A percentile compares a stretch with the other conserved stretches of the same genome.
These are phyloP conservation scores for Cactoblastis cactorum DNA, from an alignment of 2,888 invertebrate genomes.

Conservation along the genomic window DNA sequence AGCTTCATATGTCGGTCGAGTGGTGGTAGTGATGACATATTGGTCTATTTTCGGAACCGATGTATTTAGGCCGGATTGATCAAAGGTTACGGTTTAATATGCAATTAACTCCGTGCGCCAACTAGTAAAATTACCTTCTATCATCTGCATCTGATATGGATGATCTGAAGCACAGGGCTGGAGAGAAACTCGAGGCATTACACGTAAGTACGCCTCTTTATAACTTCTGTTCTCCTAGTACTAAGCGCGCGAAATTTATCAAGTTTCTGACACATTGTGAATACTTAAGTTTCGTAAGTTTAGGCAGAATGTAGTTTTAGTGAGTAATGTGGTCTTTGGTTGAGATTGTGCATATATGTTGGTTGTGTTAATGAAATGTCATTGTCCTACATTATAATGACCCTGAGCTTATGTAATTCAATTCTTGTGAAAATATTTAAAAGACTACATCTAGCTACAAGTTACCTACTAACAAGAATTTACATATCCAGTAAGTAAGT, in stretches of 20 bases:
- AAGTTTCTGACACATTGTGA: not conserved
- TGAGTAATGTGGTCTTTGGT: not conserved
- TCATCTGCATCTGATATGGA: slow-evolving; percentile 60
- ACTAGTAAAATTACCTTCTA: slow-evolving; percentile 43
- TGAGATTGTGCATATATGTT: slow-evolving; percentile 25
- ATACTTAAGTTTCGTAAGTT: not conserved
- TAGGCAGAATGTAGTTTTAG: slow-evolving; percentile 4
- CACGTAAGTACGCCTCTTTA: slow-evolving; percentile 53
- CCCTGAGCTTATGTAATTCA: slow-evolving; percentile 57
- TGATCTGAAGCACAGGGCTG: slow-evolving; percentile 65
- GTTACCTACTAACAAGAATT: not conserved
- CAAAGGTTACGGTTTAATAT: slow-evolving; percentile 73
- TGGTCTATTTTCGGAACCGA: slow-evolving; percentile 65
- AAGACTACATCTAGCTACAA: not conserved
- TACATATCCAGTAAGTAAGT: slow-evolving; percentile 14
- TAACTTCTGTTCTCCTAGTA: slow-evolving; percentile 43
- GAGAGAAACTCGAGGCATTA: slow-evolving; percentile 69
- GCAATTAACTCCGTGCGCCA: slow-evolving; percentile 50
- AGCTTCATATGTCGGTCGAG: slow-evolving; percentile 26
- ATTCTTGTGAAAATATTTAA: slow-evolving; percentile 19
- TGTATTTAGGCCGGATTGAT: slow-evolving; percentile 64
- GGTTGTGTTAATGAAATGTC: slow-evolving; percentile 38
- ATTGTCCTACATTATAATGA: slow-evolving; percentile 41
- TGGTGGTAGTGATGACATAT: slow-evolving; percentile 40
- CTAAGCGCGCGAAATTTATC: slow-evolving; percentile 42